Percentiles rank a stretch among this genome's conserved stretches.
phyloP scores from a whole-genome alignment of 2,888 invertebrate genomes.

The Polyommatus iphigenia region DNA sequence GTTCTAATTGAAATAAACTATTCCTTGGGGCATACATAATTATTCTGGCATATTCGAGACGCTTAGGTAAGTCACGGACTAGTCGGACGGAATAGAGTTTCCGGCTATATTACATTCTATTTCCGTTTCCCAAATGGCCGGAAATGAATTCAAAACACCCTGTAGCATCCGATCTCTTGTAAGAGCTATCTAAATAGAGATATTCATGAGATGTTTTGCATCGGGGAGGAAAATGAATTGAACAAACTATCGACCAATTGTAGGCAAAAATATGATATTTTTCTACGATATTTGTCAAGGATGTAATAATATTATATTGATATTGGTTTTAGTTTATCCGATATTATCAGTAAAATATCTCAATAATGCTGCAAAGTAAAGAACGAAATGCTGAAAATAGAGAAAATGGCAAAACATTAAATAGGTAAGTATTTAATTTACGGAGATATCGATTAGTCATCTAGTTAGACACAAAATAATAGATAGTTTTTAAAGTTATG shows the following conservation, averaged over 20 bases:
- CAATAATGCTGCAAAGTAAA: neutral
- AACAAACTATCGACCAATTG: conserved; percentile 8
- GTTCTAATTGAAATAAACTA: conserved; percentile 20
- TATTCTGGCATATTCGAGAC: conserved; percentile 20
- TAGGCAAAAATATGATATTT: neutral
- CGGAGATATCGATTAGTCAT: too few relatives aligned
- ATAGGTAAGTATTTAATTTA: too few relatives aligned
- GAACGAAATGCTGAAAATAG: neutral
- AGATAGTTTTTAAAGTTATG: too few relatives aligned
- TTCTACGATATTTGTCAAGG: neutral
- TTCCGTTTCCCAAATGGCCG: conserved; percentile 66
- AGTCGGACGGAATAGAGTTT: conserved; percentile 49
- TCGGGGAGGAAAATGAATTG: conserved; percentile 22
- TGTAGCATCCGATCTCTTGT: conserved; percentile 59
- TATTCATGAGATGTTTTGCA: conserved; percentile 39
- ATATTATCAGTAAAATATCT: neutral
- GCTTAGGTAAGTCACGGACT: conserved; percentile 16
- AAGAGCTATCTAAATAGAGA: conserved; percentile 47
- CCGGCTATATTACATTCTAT: conserved; percentile 63
- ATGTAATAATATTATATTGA: neutral
- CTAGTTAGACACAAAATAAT: too few relatives aligned
- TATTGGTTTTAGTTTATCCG: neutral
- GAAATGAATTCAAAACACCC: conserved; percentile 75
- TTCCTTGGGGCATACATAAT: conserved; percentile 17
- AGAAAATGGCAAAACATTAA: too few relatives aligned